Conservation (phyloP, 1,140 invertebrate genomes). For the Rhopalosiphum padi region DNA sequence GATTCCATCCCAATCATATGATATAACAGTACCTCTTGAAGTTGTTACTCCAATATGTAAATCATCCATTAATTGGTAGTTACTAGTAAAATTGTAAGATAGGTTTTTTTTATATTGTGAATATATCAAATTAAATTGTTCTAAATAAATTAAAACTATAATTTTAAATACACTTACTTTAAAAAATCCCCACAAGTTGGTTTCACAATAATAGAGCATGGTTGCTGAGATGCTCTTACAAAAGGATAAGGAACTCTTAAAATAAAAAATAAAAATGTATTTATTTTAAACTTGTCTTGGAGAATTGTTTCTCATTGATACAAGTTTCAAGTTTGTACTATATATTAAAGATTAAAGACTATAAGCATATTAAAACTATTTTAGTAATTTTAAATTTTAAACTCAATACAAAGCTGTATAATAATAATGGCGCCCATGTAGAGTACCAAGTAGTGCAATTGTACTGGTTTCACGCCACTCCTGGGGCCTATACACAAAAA, state of each 20-base stretch:
- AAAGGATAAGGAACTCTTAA: conserved; percentile 79
- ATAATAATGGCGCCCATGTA: too few relatives aligned
- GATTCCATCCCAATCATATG: conserved; percentile 79
- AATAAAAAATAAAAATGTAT: conserved; percentile 61
- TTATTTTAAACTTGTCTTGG: background rate
- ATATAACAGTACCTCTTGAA: conserved; percentile 75
- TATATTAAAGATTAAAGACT: background rate
- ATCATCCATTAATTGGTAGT: conserved; percentile 79
- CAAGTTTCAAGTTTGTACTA: background rate
- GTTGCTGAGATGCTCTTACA: conserved; percentile 74
- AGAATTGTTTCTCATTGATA: background rate
- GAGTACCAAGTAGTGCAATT: too few relatives aligned
- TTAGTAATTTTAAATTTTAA: too few relatives aligned
- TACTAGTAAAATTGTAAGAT: conserved; percentile 66
- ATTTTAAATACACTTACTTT: conserved; percentile 69
- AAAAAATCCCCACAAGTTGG: conserved; percentile 82
- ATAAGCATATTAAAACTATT: too few relatives aligned
- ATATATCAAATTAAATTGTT: background rate
- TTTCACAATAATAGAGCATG: conserved; percentile 78
- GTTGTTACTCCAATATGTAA: conserved; percentile 83
- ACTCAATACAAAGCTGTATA: too few relatives aligned
- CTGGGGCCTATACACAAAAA: too few relatives aligned
- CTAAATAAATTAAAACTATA: background rate
- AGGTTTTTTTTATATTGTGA: conserved; percentile 38
- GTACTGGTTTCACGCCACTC: too few relatives aligned